phyloP scores from a whole-genome alignment of 2,113 vertebrate species.

The Herpetotheres cachinnans region DNA sequence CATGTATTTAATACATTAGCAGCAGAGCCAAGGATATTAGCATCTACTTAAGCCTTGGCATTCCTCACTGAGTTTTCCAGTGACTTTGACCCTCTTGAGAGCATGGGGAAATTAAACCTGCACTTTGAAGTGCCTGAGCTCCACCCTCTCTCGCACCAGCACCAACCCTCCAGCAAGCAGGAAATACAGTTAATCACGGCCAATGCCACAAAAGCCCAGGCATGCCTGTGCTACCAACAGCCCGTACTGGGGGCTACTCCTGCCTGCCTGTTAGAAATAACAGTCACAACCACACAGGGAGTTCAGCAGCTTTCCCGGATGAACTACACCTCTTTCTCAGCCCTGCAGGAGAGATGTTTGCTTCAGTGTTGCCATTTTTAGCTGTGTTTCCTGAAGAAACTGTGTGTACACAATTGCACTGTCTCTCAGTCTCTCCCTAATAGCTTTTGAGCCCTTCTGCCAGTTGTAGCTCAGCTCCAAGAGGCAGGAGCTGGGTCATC shows the following conservation, averaged over 20 bases:
- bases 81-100: background rate
- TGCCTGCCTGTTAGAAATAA: background rate
- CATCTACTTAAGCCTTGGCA: conserved; percentile 2
- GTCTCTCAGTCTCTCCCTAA: background rate
- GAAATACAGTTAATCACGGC: background rate
- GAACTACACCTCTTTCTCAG: background rate
- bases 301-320: background rate
- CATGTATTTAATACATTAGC: background rate
- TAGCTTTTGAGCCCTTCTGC: background rate
- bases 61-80: background rate
- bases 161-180: background rate
- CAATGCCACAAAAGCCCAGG: background rate
- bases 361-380: background rate
- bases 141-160: background rate
- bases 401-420: background rate
- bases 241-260: background rate
- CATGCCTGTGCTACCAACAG: background rate
- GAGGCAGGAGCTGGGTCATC: background rate
- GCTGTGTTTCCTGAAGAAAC: background rate
- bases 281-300: background rate
- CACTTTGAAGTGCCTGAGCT: background rate
- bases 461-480: background rate
- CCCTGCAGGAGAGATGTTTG: background rate
- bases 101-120: background rate
- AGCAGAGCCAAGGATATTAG: conserved; percentile 2